phyloP scores from a whole-genome alignment of 2,888 invertebrate genomes.

The Polyommatus icarus region DNA sequence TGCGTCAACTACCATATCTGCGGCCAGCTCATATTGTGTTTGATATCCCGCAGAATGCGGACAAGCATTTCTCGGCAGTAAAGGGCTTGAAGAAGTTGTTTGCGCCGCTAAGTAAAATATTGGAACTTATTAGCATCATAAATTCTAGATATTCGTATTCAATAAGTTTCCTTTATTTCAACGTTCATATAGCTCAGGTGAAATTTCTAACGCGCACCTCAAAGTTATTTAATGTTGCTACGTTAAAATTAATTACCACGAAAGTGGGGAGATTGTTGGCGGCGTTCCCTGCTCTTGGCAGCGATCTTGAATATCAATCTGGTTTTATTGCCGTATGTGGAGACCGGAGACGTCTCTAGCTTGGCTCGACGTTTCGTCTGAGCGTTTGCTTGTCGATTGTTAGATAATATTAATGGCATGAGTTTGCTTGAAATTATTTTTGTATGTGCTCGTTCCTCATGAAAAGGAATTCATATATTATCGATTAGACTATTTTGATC shows the following conservation, averaged over 20 bases:
- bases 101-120: too few species aligned
- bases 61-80: too few species aligned
- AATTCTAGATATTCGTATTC: neutral
- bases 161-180: slow-evolving; percentile 5
- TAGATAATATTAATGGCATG: slow-evolving; percentile 34
- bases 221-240: slow-evolving; percentile 30
- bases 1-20: too few species aligned
- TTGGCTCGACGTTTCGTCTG: slow-evolving; percentile 36
- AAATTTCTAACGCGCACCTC: slow-evolving; percentile 10
- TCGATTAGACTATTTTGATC: neutral
- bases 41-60: too few species aligned
- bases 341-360: slow-evolving; percentile 32
- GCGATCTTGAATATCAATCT: slow-evolving; percentile 35
- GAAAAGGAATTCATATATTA: neutral
- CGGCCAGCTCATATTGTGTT: too few species aligned
- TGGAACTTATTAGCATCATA: neutral
- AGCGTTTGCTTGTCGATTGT: slow-evolving; percentile 32
- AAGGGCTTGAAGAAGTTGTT: too few species aligned
- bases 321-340: slow-evolving; percentile 35
- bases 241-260: slow-evolving; percentile 35
- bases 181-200: neutral
- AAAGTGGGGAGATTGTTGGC: slow-evolving; percentile 35
- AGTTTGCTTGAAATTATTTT: neutral
- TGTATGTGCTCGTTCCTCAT: neutral
- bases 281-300: slow-evolving; percentile 35